A percentile compares a stretch with the other conserved stretches of the same genome.
phyloP scores from a whole-genome alignment of 2,888 invertebrate genomes.

The Acanthosepion lycidas region DNA sequence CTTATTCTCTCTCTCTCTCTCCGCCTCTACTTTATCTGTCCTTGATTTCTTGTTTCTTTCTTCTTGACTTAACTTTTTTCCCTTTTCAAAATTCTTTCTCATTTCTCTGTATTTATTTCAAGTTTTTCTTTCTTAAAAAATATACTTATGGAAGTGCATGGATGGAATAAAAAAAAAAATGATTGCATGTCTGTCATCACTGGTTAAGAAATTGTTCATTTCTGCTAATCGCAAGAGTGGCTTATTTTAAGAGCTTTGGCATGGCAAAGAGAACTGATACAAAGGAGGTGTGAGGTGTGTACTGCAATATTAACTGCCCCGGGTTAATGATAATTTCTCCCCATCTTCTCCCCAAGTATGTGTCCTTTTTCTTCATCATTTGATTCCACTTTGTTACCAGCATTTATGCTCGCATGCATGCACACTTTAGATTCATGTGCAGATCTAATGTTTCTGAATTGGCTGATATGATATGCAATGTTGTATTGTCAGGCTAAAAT shows the following conservation, averaged over 20 bases:
- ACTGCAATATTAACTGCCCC: neutral
- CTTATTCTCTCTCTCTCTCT: neutral
- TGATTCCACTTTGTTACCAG: neutral
- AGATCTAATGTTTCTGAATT: neutral
- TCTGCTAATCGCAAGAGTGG: constrained; percentile 33
- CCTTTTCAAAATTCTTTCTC: neutral
- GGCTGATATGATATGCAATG: neutral
- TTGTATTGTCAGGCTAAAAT: neutral
- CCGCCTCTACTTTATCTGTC: neutral
- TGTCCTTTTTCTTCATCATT: neutral
- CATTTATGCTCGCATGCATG: neutral
- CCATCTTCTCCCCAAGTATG: neutral
- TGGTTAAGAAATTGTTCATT: constrained; percentile 33
- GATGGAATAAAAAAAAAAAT: neutral
- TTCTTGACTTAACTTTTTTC: neutral
- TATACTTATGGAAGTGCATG: neutral
- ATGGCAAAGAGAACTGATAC: neutral
- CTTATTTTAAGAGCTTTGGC: neutral
- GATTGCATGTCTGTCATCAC: constrained; percentile 33
- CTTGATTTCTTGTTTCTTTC: neutral
- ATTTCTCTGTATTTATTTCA: neutral
- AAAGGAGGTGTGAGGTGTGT: neutral
- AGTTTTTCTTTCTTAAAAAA: neutral
- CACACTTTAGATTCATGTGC: neutral
- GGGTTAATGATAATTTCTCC: neutral